These are phyloP conservation scores for Willisornis vidua DNA, from an alignment of 2,113 vertebrate species.

Conservation along the genomic window DNA sequence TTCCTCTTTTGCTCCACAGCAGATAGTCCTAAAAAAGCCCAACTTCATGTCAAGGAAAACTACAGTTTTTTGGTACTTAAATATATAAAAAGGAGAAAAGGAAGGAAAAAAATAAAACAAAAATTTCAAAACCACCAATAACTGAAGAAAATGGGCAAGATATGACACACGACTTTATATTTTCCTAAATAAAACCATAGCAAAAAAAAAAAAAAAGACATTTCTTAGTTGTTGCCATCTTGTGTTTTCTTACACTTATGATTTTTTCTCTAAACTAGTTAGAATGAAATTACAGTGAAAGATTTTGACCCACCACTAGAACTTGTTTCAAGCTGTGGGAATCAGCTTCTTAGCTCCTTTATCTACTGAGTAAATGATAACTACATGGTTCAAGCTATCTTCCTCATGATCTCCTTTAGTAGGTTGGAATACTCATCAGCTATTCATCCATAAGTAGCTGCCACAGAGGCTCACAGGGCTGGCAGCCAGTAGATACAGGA, in stretches of 20 bases:
- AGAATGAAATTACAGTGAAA: neutral
- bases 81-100: neutral
- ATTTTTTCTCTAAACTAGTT: neutral
- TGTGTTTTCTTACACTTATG: neutral
- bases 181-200: neutral
- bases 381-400: neutral
- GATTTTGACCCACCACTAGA: neutral
- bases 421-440: neutral
- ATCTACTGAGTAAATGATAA: neutral
- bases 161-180: neutral
- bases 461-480: accelerated
- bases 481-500: neutral
- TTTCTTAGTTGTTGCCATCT: neutral
- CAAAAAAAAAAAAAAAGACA: neutral
- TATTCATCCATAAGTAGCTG: neutral
- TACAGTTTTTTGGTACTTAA: neutral
- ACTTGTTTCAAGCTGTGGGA: neutral
- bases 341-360: neutral
- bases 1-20: neutral
- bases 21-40: neutral
- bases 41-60: neutral
- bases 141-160: neutral
- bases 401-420: neutral
- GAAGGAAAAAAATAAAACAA: neutral
- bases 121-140: neutral